A percentile compares a stretch with the other conserved stretches of the same genome.
phyloP scores from a whole-genome alignment of 2,113 vertebrate genomes.

The Petrocephalus zakoni region DNA sequence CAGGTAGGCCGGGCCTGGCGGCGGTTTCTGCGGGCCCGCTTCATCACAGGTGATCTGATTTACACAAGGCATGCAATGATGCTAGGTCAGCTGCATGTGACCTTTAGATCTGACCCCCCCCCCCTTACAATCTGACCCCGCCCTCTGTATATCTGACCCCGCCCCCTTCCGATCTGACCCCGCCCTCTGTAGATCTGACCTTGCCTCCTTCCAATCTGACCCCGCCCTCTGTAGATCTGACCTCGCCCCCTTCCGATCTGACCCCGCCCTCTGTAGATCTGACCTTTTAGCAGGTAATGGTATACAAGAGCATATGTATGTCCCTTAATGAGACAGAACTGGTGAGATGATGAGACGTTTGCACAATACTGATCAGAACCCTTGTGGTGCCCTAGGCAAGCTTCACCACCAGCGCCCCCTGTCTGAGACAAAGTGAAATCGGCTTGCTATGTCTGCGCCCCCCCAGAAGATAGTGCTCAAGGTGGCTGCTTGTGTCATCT shows the following conservation, averaged over 20 bases:
- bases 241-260: neutral
- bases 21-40: neutral
- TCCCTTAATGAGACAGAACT: neutral
- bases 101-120: neutral
- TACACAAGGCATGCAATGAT: conserved; percentile 5
- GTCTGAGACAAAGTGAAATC: neutral
- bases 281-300: neutral
- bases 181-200: no score
- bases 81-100: conserved; percentile 12
- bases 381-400: neutral
- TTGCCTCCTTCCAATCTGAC: no score
- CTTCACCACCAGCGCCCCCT: neutral
- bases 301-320: neutral
- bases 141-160: neutral
- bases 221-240: neutral
- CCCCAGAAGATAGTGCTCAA: neutral
- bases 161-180: neutral
- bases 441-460: neutral
- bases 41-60: neutral
- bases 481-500: neutral
- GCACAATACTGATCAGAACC: neutral
- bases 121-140: neutral
- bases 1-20: neutral
- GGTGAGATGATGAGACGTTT: neutral
- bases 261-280: neutral